Percentiles rank a stretch among this genome's conserved stretches.
phyloP scores from a whole-genome alignment of 2,113 vertebrate species.

The Atrichornis clamosus region DNA sequence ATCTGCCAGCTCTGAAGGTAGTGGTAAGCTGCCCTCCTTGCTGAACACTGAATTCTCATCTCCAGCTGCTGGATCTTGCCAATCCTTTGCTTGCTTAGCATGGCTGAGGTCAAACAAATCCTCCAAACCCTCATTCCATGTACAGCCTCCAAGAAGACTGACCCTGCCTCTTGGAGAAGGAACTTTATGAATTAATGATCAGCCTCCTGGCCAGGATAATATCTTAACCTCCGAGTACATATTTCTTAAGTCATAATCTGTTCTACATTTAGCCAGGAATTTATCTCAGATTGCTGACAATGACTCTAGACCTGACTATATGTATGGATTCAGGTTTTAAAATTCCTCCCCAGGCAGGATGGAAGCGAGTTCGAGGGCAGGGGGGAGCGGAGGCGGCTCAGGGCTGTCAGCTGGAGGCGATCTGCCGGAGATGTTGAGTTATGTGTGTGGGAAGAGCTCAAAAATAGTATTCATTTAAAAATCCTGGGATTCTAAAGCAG shows the following conservation, averaged over 20 bases:
- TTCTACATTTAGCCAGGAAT: neutral
- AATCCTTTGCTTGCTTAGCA: neutral
- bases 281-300: neutral
- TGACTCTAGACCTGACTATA: neutral
- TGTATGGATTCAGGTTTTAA: neutral
- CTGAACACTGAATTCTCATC: neutral
- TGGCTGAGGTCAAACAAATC: neutral
- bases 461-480: neutral
- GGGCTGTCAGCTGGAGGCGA: constrained; percentile 16
- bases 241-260: neutral
- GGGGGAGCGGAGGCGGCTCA: neutral
- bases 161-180: neutral
- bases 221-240: neutral
- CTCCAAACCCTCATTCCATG: neutral
- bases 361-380: neutral
- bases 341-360: neutral
- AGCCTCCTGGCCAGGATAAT: neutral
- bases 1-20: neutral
- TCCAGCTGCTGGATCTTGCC: neutral
- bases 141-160: neutral
- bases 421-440: neutral
- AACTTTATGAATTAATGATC: neutral
- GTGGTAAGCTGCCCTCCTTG: neutral
- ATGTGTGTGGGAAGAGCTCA: neutral
- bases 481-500: neutral